These are phyloP conservation scores for Saguinus imperator DNA, from an alignment of 2,113 vertebrate species.

Conservation along the genomic window DNA sequence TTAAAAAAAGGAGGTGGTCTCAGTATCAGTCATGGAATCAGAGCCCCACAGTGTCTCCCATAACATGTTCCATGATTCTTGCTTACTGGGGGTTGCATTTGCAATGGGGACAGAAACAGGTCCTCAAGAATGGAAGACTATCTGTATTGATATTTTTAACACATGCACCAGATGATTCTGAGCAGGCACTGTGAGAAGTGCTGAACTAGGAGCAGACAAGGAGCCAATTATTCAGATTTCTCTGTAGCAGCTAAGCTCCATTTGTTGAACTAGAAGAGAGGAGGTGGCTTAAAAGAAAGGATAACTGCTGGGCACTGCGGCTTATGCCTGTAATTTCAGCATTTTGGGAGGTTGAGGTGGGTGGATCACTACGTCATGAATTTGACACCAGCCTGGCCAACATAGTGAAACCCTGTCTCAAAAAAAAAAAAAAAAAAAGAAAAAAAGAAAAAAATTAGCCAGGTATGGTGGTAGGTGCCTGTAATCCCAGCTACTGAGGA, in stretches of 20 bases:
- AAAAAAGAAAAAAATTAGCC: no score
- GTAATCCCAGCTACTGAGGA: no score
- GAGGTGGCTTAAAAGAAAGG: constrained; percentile 15
- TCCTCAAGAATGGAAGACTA: not conserved
- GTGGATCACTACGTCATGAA: no score
- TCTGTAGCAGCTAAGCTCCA: not conserved
- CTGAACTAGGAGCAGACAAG: not conserved
- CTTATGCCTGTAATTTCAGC: no score
- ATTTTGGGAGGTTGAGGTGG: no score
- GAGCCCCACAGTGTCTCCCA: not conserved
- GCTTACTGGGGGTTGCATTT: not conserved
- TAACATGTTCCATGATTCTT: not conserved
- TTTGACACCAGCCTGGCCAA: no score
- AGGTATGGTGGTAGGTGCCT: fast-evolving
- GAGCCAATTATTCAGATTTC: not conserved
- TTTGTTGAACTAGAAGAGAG: not conserved
- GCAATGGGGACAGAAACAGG: not conserved
- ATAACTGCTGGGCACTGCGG: fast-evolving
- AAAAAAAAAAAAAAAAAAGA: no score
- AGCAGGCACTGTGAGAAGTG: not conserved
- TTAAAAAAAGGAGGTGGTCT: not conserved
- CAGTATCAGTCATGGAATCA: not conserved
- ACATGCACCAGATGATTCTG: not conserved
- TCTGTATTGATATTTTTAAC: not conserved
- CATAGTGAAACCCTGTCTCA: no score